Conservation (phyloP, 2,888 invertebrate species). For the Drosophila recens region DNA sequence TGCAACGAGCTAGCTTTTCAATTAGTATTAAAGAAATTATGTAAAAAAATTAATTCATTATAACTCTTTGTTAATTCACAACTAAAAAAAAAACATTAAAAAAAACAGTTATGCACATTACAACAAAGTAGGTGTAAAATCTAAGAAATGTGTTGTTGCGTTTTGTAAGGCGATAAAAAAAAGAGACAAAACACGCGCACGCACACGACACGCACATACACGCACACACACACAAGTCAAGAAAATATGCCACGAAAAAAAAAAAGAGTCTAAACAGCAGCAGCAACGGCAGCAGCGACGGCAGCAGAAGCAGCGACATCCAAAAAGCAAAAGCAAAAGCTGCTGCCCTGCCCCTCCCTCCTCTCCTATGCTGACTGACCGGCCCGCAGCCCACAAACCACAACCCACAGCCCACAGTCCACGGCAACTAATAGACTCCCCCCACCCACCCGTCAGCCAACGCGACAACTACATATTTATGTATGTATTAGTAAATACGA, state of each 20-base stretch:
- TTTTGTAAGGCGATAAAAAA: slow-evolving; percentile 29
- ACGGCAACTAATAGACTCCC: slow-evolving; percentile 9
- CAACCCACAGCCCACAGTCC: slow-evolving; percentile 2
- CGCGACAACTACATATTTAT: slow-evolving; percentile 37
- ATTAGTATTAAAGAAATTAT: slow-evolving; percentile 15
- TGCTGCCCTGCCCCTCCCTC: slow-evolving; percentile 10
- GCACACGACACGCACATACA: slow-evolving; percentile 23
- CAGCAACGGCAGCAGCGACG: slow-evolving; percentile 16
- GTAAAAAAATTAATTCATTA: slow-evolving; percentile 1
- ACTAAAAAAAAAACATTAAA: not conserved
- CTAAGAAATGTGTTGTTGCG: slow-evolving; percentile 8
- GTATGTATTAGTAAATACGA: not conserved
- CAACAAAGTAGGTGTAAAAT: slow-evolving; percentile 5
- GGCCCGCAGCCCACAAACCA: not conserved
- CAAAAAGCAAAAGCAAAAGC: slow-evolving; percentile 47
- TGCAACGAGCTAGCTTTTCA: slow-evolving; percentile 7
- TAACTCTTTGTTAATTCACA: not conserved
- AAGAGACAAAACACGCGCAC: slow-evolving; percentile 27
- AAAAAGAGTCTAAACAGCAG: slow-evolving; percentile 16
- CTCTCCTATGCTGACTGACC: slow-evolving; percentile 17
- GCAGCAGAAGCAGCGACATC: slow-evolving; percentile 39
- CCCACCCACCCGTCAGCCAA: slow-evolving; percentile 21
- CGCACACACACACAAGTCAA: slow-evolving; percentile 10
- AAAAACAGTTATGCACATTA: slow-evolving; percentile 1
- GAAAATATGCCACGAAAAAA: slow-evolving; percentile 75